Conservation (phyloP, 2,113 vertebrate species). For the Dicrurus megarhynchus region DNA sequence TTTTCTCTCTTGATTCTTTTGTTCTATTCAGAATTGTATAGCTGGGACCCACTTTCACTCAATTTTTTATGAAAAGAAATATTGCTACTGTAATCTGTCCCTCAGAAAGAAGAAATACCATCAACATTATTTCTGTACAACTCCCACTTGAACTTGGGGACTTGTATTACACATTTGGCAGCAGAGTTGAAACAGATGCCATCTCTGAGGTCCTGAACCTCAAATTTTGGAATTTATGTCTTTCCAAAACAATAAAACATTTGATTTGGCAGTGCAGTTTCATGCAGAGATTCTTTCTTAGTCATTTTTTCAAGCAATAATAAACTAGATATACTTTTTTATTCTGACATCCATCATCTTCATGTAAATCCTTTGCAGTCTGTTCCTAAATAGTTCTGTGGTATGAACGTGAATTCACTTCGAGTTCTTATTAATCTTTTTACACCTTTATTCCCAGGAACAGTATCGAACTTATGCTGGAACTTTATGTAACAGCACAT, state of each 20-base stretch:
- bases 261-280: conserved; percentile 19
- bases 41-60: not conserved
- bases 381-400: not conserved
- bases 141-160: conserved; percentile 9
- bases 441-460: not conserved
- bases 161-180: conserved; percentile 41
- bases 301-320: not conserved
- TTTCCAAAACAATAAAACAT: conserved; percentile 44
- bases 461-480: not conserved
- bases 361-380: not conserved
- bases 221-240: conserved; percentile 30
- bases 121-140: not conserved
- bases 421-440: not conserved
- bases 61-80: conserved; percentile 22
- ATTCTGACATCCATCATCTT: not conserved
- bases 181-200: conserved; percentile 12
- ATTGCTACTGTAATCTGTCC: not conserved
- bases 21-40: not conserved
- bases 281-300: not conserved
- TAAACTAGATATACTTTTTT: not conserved
- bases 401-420: not conserved
- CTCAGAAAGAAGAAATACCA: not conserved
- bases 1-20: not conserved
- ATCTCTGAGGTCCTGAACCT: conserved; percentile 43
- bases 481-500: not conserved